phyloP scores from a whole-genome alignment of 2,113 vertebrate species.

The Catharus fuscescens region DNA sequence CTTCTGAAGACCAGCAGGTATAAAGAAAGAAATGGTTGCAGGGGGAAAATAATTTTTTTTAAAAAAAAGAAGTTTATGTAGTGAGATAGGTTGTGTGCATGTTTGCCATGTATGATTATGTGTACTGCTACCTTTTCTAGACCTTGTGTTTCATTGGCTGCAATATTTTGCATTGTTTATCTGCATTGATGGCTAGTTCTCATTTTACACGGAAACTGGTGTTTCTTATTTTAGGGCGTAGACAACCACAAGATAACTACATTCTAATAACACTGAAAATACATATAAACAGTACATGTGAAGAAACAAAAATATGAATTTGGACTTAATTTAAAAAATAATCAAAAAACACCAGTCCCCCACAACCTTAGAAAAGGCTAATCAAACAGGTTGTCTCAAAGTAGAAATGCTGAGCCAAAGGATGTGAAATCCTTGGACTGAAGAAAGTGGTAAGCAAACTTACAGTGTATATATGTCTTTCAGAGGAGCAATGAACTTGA shows the following conservation, averaged over 20 bases:
- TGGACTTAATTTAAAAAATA: background rate
- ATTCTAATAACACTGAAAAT: background rate
- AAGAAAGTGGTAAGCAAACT: background rate
- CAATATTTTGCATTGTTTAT: background rate
- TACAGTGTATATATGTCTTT: background rate
- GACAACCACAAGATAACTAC: background rate
- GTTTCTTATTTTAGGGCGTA: background rate
- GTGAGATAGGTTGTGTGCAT: background rate
- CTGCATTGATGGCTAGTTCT: background rate
- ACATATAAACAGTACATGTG: background rate
- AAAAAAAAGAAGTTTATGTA: too few species aligned
- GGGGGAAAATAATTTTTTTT: background rate
- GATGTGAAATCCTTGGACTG: background rate
- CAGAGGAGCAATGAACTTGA: background rate
- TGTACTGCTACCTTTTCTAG: background rate
- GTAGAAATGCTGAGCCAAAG: background rate
- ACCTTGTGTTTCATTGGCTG: background rate
- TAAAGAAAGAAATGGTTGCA: background rate
- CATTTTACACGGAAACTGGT: background rate
- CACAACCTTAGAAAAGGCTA: background rate
- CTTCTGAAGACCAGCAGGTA: background rate
- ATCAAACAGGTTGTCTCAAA: background rate
- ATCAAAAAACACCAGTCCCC: fast-evolving
- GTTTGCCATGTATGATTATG: background rate
- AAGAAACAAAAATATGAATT: background rate